Conservation (phyloP, 1,140 invertebrate genomes). For the Orchestia grillus region DNA sequence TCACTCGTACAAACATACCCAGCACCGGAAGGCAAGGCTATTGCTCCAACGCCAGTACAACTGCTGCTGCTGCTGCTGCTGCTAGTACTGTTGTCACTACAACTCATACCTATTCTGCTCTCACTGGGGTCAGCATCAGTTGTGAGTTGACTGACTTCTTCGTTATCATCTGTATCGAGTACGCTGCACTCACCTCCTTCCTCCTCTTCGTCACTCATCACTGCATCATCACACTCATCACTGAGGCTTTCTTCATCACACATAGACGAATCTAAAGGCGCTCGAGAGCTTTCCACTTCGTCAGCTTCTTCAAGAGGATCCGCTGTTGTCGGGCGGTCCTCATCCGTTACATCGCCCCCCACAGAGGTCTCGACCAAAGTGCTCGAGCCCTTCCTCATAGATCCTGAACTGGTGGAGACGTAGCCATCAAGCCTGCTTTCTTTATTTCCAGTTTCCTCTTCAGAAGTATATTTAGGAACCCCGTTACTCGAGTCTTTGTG, state of each 20-base stretch:
- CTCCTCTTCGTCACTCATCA: slow-evolving; percentile 14
- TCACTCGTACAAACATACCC: not conserved
- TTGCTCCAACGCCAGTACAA: not conserved
- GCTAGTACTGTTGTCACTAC: slow-evolving; percentile 59
- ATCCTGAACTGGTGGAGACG: slow-evolving; percentile 32
- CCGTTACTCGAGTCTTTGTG: not conserved
- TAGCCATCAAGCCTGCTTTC: slow-evolving; percentile 40
- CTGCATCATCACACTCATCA: slow-evolving; percentile 38
- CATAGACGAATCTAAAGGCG: slow-evolving; percentile 48
- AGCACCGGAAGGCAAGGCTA: not conserved
- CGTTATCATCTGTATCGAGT: not conserved
- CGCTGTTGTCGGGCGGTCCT: not conserved
- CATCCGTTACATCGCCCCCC: not conserved
- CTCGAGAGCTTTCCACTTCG: not conserved
- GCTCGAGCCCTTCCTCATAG: slow-evolving; percentile 34
- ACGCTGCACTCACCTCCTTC: not conserved
- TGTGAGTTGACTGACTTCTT: slow-evolving; percentile 31
- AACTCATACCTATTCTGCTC: slow-evolving; percentile 16
- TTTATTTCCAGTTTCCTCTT: not conserved
- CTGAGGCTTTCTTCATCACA: slow-evolving; percentile 57
- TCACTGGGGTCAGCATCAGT: slow-evolving; percentile 30
- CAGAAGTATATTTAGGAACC: not conserved
- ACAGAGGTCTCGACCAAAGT: slow-evolving; percentile 19
- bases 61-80: slow-evolving; percentile 48
- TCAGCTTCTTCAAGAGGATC: not conserved